Percentiles rank a stretch among this genome's conserved stretches.
phyloP scores from a whole-genome alignment of 2,797 vertebrate species.

The Phoeniculus purpureus region DNA sequence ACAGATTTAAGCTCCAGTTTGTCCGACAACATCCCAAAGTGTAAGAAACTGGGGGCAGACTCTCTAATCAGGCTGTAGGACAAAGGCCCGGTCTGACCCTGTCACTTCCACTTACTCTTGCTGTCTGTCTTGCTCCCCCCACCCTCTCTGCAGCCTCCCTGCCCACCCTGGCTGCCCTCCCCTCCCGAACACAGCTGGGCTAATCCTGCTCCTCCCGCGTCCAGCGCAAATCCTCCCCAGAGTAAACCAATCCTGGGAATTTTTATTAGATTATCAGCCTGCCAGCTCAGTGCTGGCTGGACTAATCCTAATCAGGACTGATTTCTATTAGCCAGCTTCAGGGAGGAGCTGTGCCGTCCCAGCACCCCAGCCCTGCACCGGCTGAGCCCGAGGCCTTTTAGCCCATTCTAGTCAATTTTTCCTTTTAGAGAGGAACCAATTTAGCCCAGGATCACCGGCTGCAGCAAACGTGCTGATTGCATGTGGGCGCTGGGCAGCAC shows the following conservation, averaged over 20 bases:
- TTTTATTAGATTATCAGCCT: conserved; percentile 90
- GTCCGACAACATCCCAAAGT: conserved; percentile 95
- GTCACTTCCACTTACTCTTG: conserved; percentile 94
- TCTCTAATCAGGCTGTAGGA: conserved; percentile 95
- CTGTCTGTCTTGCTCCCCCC: conserved; percentile 83
- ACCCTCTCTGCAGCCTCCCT: conserved; percentile 74
- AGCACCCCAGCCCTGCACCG: conserved; percentile 75
- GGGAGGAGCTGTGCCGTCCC: conserved; percentile 82
- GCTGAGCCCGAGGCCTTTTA: conserved; percentile 74
- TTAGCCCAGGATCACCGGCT: not conserved
- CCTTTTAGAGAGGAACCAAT: not conserved
- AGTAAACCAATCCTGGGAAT: conserved; percentile 84
- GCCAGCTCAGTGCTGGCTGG: conserved; percentile 79
- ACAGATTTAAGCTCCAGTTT: conserved; percentile 91
- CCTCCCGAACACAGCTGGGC: conserved; percentile 75
- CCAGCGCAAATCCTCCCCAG: conserved; percentile 86
- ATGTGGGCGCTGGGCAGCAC: not conserved
- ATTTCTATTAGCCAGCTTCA: conserved; percentile 87
- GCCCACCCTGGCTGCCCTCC: conserved; percentile 75
- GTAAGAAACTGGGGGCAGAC: conserved; percentile 91
- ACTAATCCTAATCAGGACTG: conserved; percentile 91
- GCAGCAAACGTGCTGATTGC: not conserved
- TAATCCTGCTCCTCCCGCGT: conserved; percentile 87
- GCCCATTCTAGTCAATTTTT: conserved; percentile 53
- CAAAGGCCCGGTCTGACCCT: conserved; percentile 96